Percentiles rank a stretch among this genome's conserved stretches.
phyloP scores from a whole-genome alignment of 2,888 invertebrate genomes.

The Agrotis puta region DNA sequence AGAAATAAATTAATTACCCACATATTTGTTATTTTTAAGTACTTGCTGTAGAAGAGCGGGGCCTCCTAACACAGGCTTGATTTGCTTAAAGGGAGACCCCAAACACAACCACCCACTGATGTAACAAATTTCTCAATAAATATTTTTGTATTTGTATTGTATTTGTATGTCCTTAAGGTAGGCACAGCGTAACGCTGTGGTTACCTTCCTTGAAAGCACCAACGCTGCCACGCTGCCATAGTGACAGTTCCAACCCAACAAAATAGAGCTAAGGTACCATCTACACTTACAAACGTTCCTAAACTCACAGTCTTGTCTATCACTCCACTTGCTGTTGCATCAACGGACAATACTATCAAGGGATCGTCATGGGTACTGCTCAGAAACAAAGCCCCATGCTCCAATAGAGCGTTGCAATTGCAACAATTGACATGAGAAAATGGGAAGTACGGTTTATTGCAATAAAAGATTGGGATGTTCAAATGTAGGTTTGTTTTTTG shows the following conservation, averaged over 20 bases:
- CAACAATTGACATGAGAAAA: constrained; percentile 88
- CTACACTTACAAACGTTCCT: constrained; percentile 22
- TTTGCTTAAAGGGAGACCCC: no score
- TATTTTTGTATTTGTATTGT: no score
- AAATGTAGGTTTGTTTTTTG: not conserved
- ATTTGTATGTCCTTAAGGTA: no score
- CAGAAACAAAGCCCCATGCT: constrained; percentile 86
- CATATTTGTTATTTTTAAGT: no score
- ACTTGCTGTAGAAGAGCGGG: no score
- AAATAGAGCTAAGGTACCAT: constrained; percentile 5
- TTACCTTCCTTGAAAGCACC: no score
- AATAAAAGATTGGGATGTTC: constrained; percentile 31
- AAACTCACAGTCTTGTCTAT: constrained; percentile 47
- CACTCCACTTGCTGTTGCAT: constrained; percentile 36
- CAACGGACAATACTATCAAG: constrained; percentile 66
- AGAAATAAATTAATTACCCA: no score
- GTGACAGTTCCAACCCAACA: not conserved
- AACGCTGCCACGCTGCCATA: no score
- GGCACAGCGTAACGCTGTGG: no score
- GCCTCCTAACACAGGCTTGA: no score
- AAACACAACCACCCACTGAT: no score
- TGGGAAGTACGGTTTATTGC: constrained; percentile 62
- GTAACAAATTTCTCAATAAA: no score
- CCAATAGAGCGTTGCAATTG: constrained; percentile 88
- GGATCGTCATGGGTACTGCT: constrained; percentile 79